Evolutionary conservation across 2,797 vertebrate genomes (phyloP).

Genomic region (Naso thynnoides): DNA sequence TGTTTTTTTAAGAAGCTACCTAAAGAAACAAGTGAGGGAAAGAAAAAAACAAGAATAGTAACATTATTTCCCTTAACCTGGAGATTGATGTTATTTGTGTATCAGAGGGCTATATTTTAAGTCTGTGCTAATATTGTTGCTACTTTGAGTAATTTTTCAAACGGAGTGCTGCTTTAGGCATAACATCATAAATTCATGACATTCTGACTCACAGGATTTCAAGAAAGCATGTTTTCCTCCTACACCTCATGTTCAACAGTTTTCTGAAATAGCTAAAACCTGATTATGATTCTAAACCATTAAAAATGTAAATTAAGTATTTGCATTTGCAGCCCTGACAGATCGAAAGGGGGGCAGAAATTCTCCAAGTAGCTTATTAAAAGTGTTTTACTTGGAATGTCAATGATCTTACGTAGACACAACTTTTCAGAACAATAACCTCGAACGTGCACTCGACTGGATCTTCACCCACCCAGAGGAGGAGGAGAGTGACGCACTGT

Average conservation of each 20-base stretch:
- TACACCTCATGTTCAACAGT: background rate
- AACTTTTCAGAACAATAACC: conserved; percentile 91
- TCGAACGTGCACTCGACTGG: conserved; percentile 97
- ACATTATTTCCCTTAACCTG: too few relatives aligned
- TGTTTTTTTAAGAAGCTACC: conserved; percentile 17
- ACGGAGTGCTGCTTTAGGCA: background rate
- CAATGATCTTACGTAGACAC: background rate
- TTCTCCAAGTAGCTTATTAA: background rate
- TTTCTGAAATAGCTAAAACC: background rate
- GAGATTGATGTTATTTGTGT: too few relatives aligned
- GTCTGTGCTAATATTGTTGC: background rate
- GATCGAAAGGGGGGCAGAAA: background rate
- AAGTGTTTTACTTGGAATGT: background rate
- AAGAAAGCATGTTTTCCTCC: background rate
- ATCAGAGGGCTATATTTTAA: background rate
- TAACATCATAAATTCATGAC: background rate
- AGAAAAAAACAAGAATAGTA: background rate
- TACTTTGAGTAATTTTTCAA: too few relatives aligned
- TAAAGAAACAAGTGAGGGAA: background rate
- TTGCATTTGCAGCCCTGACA: background rate
- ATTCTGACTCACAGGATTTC: background rate
- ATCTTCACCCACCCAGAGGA: conserved; percentile 96
- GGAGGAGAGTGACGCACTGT: conserved; percentile 88
- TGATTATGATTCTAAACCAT: background rate
- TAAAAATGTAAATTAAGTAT: background rate